A percentile compares a stretch with the other conserved stretches of the same genome.
phyloP scores from a whole-genome alignment of 1,140 invertebrate species.

The Steinernema feltiae region DNA sequence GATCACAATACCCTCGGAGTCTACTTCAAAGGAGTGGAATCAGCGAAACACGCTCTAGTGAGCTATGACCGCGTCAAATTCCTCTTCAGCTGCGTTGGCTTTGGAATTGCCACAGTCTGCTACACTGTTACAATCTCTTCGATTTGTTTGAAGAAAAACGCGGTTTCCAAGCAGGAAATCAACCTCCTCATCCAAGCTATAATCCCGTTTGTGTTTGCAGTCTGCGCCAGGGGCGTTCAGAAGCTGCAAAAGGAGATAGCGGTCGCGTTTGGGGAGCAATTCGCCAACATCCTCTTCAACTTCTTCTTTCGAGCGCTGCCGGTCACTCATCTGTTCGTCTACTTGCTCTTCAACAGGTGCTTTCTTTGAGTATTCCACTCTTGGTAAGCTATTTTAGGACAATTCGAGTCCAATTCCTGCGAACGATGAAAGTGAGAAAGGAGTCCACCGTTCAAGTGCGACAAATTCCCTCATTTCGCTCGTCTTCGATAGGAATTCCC shows the following conservation, averaged over 20 bases:
- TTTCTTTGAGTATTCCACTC: not conserved
- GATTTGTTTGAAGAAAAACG: not conserved
- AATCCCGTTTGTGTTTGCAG: not conserved
- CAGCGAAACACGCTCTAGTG: not conserved
- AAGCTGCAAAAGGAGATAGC: not conserved
- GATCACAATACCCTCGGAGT: not conserved
- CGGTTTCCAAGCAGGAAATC: not conserved
- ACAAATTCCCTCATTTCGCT: no score
- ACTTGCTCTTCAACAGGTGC: not conserved
- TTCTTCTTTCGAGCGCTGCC: not conserved
- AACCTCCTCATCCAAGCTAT: not conserved
- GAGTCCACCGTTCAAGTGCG: no score
- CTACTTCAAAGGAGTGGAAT: not conserved
- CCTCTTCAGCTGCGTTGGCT: not conserved
- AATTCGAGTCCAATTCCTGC: no score
- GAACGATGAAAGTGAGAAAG: no score
- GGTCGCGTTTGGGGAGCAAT: not conserved
- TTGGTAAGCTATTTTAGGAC: not conserved
- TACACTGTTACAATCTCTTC: not conserved
- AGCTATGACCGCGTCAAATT: not conserved
- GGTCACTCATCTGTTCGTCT: not conserved
- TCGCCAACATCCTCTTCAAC: not conserved
- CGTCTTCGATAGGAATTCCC: no score
- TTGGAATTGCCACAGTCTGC: not conserved
- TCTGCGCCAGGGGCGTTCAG: not conserved